Evolutionary conservation across 1,140 invertebrate genomes (phyloP).

Genomic region (Cotesia chilonis): DNA sequence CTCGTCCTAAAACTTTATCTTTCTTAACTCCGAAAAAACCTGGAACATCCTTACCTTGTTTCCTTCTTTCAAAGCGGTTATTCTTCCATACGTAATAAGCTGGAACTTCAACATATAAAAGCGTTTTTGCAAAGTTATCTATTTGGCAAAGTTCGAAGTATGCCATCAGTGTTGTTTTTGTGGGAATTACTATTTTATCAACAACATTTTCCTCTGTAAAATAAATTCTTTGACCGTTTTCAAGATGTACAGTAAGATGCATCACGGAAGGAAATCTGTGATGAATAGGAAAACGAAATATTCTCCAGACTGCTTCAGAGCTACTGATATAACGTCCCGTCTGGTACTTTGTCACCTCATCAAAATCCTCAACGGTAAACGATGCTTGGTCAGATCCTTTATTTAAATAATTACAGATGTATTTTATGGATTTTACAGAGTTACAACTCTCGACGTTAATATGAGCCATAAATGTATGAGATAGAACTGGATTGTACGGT

Average conservation of each 20-base stretch:
- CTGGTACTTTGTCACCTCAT: constrained; percentile 49
- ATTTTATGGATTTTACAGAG: constrained; percentile 49
- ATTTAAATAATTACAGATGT: constrained; percentile 54
- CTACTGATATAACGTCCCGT: constrained; percentile 56
- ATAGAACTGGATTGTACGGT: constrained; percentile 66
- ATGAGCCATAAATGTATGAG: constrained; percentile 60
- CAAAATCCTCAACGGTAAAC: too few species aligned
- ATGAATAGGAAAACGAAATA: constrained; percentile 60
- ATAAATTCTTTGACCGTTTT: constrained; percentile 28
- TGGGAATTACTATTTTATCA: constrained; percentile 45
- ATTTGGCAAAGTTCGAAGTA: constrained; percentile 57
- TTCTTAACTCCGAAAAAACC: constrained; percentile 45
- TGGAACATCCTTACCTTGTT: constrained; percentile 44
- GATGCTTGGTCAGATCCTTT: too few species aligned
- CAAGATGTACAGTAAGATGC: constrained; percentile 53
- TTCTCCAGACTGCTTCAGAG: constrained; percentile 61
- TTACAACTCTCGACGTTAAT: constrained; percentile 51
- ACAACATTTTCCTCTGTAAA: constrained; percentile 42
- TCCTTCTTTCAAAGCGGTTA: constrained; percentile 28
- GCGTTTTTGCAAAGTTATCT: not conserved
- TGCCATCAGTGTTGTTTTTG: constrained; percentile 56
- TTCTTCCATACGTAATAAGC: constrained; percentile 5
- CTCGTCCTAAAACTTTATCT: constrained; percentile 48
- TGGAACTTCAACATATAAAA: constrained; percentile 8
- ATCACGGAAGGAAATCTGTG: constrained; percentile 48